phyloP scores from a whole-genome alignment of 2,797 vertebrate species.

The Ctenopoma kingsleyae region DNA sequence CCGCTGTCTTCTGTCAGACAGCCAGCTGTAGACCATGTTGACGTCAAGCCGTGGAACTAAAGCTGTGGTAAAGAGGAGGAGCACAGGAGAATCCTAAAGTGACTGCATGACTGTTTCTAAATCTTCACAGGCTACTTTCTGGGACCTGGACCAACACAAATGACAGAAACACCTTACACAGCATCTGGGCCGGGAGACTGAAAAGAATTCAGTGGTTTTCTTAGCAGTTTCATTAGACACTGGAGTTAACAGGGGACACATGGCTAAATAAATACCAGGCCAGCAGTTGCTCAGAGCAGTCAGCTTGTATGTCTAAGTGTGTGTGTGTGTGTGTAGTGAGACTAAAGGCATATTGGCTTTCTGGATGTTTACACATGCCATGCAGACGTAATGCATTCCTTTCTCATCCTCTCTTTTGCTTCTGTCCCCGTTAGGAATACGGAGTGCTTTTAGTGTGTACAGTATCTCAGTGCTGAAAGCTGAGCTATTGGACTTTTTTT shows the following conservation, averaged over 20 bases:
- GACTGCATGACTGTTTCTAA: conserved; percentile 57
- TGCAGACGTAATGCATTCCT: conserved; percentile 74
- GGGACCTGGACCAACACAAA: conserved; percentile 47
- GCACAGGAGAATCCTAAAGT: conserved; percentile 60
- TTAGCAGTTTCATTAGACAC: conserved; percentile 33
- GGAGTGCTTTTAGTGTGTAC: conserved; percentile 35
- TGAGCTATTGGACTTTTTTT: conserved; percentile 33
- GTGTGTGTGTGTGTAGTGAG: conserved; percentile 53
- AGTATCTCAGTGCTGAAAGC: conserved; percentile 39
- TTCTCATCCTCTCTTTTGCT: conserved; percentile 61
- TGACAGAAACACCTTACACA: conserved; percentile 34
- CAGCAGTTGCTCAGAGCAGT: conserved; percentile 63
- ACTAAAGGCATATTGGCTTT: conserved; percentile 67
- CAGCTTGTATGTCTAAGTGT: conserved; percentile 46
- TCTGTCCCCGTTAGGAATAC: conserved; percentile 62
- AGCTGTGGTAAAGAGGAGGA: conserved; percentile 56
- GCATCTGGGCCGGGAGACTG: conserved; percentile 9
- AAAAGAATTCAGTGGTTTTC: conserved; percentile 24
- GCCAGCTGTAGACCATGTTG: conserved; percentile 43
- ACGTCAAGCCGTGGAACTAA: conserved; percentile 72
- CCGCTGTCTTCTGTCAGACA: conserved; percentile 35
- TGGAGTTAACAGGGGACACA: conserved; percentile 34
- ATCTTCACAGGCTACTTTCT: conserved; percentile 63
- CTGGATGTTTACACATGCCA: conserved; percentile 77
- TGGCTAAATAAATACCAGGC: conserved; percentile 36